These are phyloP conservation scores for Macropus fuliginosus DNA, from an alignment of 2,797 vertebrate genomes.

Conservation along the genomic window DNA sequence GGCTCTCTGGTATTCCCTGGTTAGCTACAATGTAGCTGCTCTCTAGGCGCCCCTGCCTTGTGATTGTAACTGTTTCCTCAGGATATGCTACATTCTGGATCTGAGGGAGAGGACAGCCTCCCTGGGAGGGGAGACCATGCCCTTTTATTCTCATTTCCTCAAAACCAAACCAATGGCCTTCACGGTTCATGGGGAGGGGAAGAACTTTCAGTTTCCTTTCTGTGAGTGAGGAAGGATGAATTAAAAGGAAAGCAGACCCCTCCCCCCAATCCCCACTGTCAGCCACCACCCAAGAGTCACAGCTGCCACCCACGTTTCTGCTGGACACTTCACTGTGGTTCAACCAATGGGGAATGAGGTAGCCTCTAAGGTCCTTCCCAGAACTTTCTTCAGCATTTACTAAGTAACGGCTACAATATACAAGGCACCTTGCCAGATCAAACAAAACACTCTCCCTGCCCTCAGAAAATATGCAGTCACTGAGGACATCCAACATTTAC, in stretches of 20 bases:
- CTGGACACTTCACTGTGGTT: neutral
- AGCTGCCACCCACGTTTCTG: neutral
- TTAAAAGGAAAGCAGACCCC: neutral
- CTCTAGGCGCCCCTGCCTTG: neutral
- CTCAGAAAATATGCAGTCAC: neutral
- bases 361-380: neutral
- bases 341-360: neutral
- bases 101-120: neutral
- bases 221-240: neutral
- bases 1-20: fast-evolving
- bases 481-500: neutral
- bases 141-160: neutral
- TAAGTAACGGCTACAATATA: neutral
- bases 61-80: neutral
- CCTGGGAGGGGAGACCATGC: neutral
- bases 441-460: neutral
- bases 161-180: neutral
- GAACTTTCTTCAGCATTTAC: neutral
- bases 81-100: neutral
- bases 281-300: neutral
- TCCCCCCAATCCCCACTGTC: too few species aligned
- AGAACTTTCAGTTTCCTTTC: neutral
- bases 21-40: neutral
- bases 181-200: neutral
- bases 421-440: neutral